These are phyloP conservation scores for Phortica magna DNA, from an alignment of 2,888 invertebrate genomes.

Conservation along the genomic window DNA sequence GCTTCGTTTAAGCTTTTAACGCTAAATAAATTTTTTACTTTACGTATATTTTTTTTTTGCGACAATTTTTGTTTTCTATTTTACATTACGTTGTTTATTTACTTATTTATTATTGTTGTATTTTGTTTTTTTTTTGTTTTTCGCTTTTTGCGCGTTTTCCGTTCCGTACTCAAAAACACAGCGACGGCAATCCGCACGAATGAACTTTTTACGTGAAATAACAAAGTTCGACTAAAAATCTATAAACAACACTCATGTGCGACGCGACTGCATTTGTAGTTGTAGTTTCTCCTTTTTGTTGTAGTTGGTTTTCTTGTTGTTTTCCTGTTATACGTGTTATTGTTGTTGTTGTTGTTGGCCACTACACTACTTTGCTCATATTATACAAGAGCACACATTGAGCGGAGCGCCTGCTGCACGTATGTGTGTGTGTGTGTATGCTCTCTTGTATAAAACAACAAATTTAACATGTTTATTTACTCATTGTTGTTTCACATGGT, in stretches of 20 bases:
- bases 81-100: background rate
- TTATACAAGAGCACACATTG: background rate
- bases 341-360: constrained; percentile 8
- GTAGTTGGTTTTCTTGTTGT: constrained; percentile 37
- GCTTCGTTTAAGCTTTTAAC: background rate
- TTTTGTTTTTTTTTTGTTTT: constrained; percentile 2
- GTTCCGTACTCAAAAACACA: constrained; percentile 38
- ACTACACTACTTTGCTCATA: background rate
- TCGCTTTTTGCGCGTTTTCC: constrained; percentile 21
- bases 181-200: constrained; percentile 63
- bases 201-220: constrained; percentile 76
- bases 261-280: constrained; percentile 34
- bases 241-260: constrained; percentile 69
- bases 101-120: background rate
- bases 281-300: constrained; percentile 41
- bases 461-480: background rate
- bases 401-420: background rate
- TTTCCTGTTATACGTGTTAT: background rate
- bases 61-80: constrained; percentile 8
- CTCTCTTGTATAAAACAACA: background rate
- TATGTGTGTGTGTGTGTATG: too few species aligned
- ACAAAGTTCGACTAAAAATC: constrained; percentile 76
- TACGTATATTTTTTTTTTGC: background rate
- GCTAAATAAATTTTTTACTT: background rate
- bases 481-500: constrained; percentile 15